Percentiles rank a stretch among this genome's conserved stretches.
These are phyloP conservation scores for Paramormyrops hopkinsi DNA, from an alignment of 2,797 vertebrate species.

Conservation along the genomic window DNA sequence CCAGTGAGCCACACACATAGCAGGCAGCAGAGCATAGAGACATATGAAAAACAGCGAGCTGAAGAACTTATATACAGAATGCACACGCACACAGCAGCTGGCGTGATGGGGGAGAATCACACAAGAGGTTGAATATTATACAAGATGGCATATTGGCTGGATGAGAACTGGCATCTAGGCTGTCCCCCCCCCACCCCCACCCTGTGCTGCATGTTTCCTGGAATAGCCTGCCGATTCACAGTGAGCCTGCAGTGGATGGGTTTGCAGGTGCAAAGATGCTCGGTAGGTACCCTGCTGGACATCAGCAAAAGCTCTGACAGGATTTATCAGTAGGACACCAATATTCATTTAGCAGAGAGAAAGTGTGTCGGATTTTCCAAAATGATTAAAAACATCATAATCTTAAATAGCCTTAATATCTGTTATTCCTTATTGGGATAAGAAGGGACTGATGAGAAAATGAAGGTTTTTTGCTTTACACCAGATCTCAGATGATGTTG, in stretches of 20 bases:
- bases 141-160: neutral
- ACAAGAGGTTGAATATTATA: neutral
- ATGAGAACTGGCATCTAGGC: neutral
- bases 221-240: neutral
- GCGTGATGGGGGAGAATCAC: neutral
- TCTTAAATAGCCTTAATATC: neutral
- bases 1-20: neutral
- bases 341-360: neutral
- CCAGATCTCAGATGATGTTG: neutral
- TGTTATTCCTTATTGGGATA: neutral
- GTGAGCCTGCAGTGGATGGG: neutral
- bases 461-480: neutral
- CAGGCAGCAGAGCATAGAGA: neutral
- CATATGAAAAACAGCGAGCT: neutral
- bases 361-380: neutral
- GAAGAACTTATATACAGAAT: neutral
- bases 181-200: neutral
- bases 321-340: neutral
- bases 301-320: neutral
- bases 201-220: neutral
- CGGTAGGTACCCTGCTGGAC: neutral
- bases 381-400: neutral
- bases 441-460: neutral
- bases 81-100: neutral
- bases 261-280: neutral